phyloP scores from a whole-genome alignment of 2,888 invertebrate genomes.

The Lepidocyrtinus sp. region DNA sequence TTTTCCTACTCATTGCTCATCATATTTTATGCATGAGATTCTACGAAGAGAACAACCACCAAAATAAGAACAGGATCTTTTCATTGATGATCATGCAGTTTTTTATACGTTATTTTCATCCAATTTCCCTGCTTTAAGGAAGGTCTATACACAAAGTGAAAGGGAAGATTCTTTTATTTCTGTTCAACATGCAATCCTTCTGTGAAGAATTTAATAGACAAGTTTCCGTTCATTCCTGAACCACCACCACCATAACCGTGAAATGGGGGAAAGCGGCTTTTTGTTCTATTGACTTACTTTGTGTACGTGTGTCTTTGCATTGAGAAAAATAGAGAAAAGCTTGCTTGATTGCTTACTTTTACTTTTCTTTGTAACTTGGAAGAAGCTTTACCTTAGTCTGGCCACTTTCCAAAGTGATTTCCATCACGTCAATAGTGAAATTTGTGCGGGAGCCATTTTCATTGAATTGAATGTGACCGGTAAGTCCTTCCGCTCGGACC shows the following conservation, averaged over 20 bases:
- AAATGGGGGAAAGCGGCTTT: conserved; percentile 55
- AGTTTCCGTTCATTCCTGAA: not conserved
- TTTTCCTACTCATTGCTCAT: conserved; percentile 6
- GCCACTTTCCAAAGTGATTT: conserved; percentile 82
- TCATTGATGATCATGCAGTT: conserved; percentile 43
- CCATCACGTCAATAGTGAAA: conserved; percentile 90
- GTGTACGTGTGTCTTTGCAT: conserved; percentile 9
- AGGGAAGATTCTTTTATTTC: not conserved
- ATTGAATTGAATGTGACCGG: conserved; percentile 91
- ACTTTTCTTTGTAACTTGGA: conserved; percentile 2
- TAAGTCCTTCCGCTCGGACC: conserved; percentile 92
- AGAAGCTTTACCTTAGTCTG: conserved; percentile 64
- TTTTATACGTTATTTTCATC: too few relatives aligned
- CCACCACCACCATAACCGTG: conserved; percentile 34
- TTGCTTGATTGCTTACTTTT: conserved; percentile 8
- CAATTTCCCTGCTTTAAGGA: conserved; percentile 38
- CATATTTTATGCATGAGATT: conserved; percentile 55
- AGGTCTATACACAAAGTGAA: not conserved
- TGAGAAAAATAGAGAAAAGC: not conserved
- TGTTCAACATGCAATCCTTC: not conserved
- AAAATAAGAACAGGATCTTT: not conserved
- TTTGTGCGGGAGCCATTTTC: conserved; percentile 90
- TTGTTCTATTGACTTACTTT: conserved; percentile 57
- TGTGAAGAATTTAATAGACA: not conserved
- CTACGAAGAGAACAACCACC: conserved; percentile 15